Conservation (phyloP, 2,113 vertebrate genomes). For the Ageneiosus marmoratus region DNA sequence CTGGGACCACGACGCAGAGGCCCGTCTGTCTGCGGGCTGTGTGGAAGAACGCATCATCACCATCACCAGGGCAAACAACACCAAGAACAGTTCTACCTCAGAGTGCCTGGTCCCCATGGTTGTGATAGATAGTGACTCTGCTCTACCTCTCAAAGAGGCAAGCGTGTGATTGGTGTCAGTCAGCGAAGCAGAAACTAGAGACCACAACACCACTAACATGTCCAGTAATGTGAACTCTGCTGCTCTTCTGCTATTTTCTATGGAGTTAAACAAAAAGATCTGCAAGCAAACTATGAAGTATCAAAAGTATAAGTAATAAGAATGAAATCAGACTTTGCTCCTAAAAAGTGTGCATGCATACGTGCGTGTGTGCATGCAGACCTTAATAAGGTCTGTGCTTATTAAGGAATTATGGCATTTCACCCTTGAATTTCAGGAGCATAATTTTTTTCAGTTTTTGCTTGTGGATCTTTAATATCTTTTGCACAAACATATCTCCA, state of each 20-base stretch:
- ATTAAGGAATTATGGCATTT: not conserved
- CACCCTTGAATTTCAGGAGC: slow-evolving; percentile 1
- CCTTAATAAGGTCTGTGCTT: not conserved
- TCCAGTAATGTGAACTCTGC: slow-evolving; percentile 44
- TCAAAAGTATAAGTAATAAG: not conserved
- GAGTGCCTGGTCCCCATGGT: slow-evolving; percentile 95
- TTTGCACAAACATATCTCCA: not conserved
- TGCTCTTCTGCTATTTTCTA: slow-evolving; percentile 1
- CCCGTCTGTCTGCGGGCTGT: slow-evolving; percentile 91
- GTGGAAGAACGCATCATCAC: slow-evolving; percentile 94
- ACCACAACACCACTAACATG: not conserved
- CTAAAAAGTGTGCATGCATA: not conserved
- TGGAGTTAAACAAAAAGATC: not conserved
- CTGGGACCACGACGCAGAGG: slow-evolving; percentile 98
- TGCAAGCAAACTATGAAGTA: not conserved
- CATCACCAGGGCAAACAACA: slow-evolving; percentile 87
- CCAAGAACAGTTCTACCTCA: slow-evolving; percentile 85
- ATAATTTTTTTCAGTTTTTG: not conserved
- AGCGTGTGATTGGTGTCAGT: slow-evolving; percentile 80
- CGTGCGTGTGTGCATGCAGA: too few relatives aligned
- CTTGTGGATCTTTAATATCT: not conserved
- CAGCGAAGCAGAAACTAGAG: not conserved
- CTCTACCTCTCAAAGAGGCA: slow-evolving; percentile 99
- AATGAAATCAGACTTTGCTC: not conserved
- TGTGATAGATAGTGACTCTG: slow-evolving; percentile 93